Percentiles rank a stretch among this genome's conserved stretches.
These are phyloP conservation scores for Lasioglossum albipes DNA, from an alignment of 1,140 invertebrate species.

Conservation along the genomic window DNA sequence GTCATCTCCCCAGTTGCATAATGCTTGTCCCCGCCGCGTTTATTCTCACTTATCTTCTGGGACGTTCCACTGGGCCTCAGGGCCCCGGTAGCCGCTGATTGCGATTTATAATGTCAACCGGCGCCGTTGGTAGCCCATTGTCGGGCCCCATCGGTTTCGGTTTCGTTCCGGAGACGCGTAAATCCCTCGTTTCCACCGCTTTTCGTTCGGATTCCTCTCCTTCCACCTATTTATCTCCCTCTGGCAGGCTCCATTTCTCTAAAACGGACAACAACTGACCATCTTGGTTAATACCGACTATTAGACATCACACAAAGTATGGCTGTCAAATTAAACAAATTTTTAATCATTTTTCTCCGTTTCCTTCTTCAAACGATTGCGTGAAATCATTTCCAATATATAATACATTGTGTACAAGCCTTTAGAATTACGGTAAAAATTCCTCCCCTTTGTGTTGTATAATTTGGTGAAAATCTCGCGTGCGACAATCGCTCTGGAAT, in stretches of 20 bases:
- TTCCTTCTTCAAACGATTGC: too few relatives aligned
- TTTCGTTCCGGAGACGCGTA: slow-evolving; percentile 12
- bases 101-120: slow-evolving; percentile 72
- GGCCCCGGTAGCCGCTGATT: slow-evolving; percentile 63
- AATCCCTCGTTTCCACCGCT: background rate
- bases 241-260: background rate
- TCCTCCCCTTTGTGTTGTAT: too few relatives aligned
- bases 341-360: too few relatives aligned
- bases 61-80: slow-evolving; percentile 11
- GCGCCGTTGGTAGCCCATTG: slow-evolving; percentile 49
- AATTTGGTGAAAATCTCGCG: too few relatives aligned
- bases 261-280: background rate
- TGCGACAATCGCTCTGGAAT: too few relatives aligned
- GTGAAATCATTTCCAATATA: too few relatives aligned
- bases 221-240: background rate
- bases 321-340: too few relatives aligned
- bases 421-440: too few relatives aligned
- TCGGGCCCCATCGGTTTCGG: slow-evolving; percentile 56
- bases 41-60: slow-evolving; percentile 53
- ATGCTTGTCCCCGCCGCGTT: slow-evolving; percentile 28
- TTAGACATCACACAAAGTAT: too few relatives aligned
- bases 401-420: too few relatives aligned
- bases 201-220: background rate
- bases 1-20: slow-evolving; percentile 38
- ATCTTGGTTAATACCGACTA: too few relatives aligned